Evolutionary conservation across 1,140 invertebrate species (phyloP), one percentile per base, ranked within the genome.

Genomic region (Phymorhynchus buccinoides): DNA sequence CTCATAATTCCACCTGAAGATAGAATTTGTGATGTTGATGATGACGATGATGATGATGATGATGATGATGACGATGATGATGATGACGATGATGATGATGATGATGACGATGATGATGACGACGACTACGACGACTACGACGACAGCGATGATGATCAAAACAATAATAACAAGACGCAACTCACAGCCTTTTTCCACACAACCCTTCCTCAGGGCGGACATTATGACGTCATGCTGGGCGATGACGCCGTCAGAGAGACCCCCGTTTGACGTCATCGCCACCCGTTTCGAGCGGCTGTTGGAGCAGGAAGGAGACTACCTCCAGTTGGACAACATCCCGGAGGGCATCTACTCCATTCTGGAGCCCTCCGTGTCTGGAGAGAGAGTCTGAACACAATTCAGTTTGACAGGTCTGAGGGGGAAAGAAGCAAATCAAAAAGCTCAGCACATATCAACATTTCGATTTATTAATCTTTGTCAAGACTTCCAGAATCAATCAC

Each of bases 151-250:
- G 48, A 52, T 52, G 48, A 52, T 52, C 12, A 52, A 14, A 18
- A 52, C 22, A 2, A 52, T 52, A 18, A 52, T 52, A 18, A 52
- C 22, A 18, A 52, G 32, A 79, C 27, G 77, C 30, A 27, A 39
- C 16, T 82, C 18, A 9, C 18, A 18, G 6, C 44, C 44, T 18
- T 48, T 6, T 48, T 48, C 44, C 18, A 48, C 44, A n/a, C n/a
- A n/a, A n/a, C n/a, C n/a, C 62, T 80, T 62, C 81, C 82, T 30
- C 39, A 90, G 90, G 82, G 88, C 88, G n/a, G 77, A 83, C 7
- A 41, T 90, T n/a, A 90, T 90, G 88, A 85, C 78, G 22, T 71
- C 77, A 48, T 90, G 89, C 79, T 90, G 90, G 90, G 84, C 78
- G 22, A 84, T 84, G 62, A 77, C 80, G 27, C 68, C 83, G 22